phyloP scores from a whole-genome alignment of 2,888 invertebrate species.

The Papilio protenor region DNA sequence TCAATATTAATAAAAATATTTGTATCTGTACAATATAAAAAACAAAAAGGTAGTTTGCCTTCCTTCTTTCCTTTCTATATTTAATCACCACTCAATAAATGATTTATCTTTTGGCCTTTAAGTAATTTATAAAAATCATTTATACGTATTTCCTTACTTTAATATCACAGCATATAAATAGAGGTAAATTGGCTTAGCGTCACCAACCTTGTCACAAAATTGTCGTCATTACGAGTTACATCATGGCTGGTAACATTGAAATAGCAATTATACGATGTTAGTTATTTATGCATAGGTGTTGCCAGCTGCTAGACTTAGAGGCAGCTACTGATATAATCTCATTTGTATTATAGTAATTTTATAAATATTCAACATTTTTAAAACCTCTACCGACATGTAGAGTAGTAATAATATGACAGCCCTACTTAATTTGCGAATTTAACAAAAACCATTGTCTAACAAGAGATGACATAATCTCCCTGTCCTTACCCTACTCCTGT shows the following conservation, averaged over 20 bases:
- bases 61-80: background rate
- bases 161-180: background rate
- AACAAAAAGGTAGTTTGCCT: background rate
- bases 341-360: no score
- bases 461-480: no score
- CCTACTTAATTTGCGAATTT: no score
- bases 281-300: background rate
- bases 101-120: background rate
- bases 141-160: background rate
- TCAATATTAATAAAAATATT: no score
- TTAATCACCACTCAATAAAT: background rate
- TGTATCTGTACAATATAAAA: background rate
- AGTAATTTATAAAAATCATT: background rate
- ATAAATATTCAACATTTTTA: no score
- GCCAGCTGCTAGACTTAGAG: no score
- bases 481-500: no score
- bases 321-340: no score
- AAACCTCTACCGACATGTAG: no score
- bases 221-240: constrained; percentile 18
- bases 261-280: background rate
- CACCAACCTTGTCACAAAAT: constrained; percentile 8
- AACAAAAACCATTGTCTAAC: no score
- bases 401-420: no score
- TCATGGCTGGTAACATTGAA: background rate
- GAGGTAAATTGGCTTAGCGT: constrained; percentile 13